Base-by-base conservation (phyloP, 2,888 invertebrate species). In the Neocrepidodera transversa region DNA sequence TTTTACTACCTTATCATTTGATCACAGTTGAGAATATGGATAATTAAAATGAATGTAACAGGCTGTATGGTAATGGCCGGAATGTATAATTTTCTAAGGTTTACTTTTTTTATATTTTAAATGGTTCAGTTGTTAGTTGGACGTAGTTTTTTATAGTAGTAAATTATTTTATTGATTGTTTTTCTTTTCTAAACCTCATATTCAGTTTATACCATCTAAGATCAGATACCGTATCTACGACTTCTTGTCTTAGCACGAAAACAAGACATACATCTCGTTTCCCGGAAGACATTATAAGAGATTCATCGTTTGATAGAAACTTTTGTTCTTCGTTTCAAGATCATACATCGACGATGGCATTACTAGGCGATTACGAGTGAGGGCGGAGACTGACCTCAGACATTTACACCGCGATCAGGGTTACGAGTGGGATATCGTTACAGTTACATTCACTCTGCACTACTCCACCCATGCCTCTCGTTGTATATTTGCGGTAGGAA, bases 361-460 rank as follows among this genome's bases (percentile, higher is more conserved):
- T 35, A 53, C 14, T 20, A 26, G 20, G 55, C 51, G 40, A 43
- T 52, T 53, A 53, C 42, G 13, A 11, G 57, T 55, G 65, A 62
- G 63, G 65, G 64, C 63, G 78, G 58, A 89, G 90, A 89, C 53
- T 90, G 91, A 1, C 90, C 92, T 48, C 64, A 64, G 65, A 61
- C 49, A 56, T 59, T 59, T 57, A 54, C 17, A 13, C 48, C 6
- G n/a, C n/a, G 47, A 51, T 57, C 53, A 59, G 45, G 71, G 72
- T 68, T 64, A 68, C 48, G 63, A 63, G 69, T 71, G 69, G 71
- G 70, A 63, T n/a, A n/a, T 69, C 61, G 70, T 69, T 72, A 72
- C 72, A 70, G 70, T 71, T 72, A 71, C 70, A 69, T 68, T 70
- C 70, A 69, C 69, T 68, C 32, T 53, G 51, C 62, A 64, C 66